These are phyloP conservation scores for Rhogogaster chlorosoma DNA, from an alignment of 2,888 invertebrate species.

Conservation along the genomic window DNA sequence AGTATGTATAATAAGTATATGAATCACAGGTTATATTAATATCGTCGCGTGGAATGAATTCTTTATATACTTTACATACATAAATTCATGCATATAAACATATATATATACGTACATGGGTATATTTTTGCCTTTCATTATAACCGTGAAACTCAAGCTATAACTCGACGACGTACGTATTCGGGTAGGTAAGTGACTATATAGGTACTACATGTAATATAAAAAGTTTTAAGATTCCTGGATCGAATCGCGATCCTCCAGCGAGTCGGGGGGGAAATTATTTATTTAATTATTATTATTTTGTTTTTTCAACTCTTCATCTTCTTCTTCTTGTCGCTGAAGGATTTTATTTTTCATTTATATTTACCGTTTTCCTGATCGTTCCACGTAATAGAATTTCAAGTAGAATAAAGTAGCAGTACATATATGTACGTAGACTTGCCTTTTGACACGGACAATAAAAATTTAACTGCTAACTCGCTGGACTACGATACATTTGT, in stretches of 20 bases:
- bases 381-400: not conserved
- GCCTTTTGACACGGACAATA: not conserved
- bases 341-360: not conserved
- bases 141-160: not conserved
- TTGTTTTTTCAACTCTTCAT: not conserved
- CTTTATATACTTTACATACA: not conserved
- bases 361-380: not conserved
- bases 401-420: not conserved
- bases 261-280: slow-evolving; percentile 7
- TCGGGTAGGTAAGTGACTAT: not conserved
- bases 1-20: not conserved
- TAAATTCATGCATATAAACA: not conserved
- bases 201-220: not conserved
- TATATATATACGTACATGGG: not conserved
- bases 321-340: not conserved
- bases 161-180: not conserved
- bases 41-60: not conserved
- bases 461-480: not conserved
- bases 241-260: slow-evolving; percentile 27
- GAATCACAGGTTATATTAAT: not conserved
- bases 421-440: not conserved
- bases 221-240: slow-evolving; percentile 24
- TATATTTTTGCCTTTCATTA: not conserved
- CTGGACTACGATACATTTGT: not conserved
- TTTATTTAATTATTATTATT: not conserved